phyloP scores from a whole-genome alignment of 2,797 vertebrate genomes.

The Lacerta agilis region DNA sequence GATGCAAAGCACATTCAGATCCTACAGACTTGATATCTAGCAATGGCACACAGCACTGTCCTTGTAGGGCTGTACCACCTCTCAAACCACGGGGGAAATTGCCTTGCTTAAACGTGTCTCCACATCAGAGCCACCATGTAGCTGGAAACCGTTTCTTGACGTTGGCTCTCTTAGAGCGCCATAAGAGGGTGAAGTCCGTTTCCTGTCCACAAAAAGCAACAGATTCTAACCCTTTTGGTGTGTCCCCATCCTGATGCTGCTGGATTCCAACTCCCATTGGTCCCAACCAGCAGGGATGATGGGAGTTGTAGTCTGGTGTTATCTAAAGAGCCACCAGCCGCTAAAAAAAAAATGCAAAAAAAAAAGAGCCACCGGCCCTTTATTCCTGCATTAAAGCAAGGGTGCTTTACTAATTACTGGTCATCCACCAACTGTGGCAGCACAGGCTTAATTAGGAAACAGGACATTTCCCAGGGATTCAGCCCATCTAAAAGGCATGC shows the following conservation, averaged over 20 bases:
- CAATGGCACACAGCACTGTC: neutral
- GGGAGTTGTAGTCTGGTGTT: too few species aligned
- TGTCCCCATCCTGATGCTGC: neutral
- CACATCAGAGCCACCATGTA: neutral
- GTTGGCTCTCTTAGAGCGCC: neutral
- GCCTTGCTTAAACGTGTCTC: neutral
- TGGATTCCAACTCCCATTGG: neutral
- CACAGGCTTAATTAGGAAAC: neutral
- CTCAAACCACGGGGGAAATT: neutral
- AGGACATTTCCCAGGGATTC: neutral
- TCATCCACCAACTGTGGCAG: neutral
- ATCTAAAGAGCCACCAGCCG: too few species aligned
- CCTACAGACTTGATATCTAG: neutral
- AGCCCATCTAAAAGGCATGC: neutral
- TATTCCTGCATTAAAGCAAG: neutral
- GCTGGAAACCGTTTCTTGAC: neutral
- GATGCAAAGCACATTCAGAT: neutral
- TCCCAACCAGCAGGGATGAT: neutral
- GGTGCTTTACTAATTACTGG: neutral
- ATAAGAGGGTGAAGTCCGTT: neutral
- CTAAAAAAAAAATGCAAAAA: too few species aligned
- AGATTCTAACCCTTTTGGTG: neutral
- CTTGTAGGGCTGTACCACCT: neutral
- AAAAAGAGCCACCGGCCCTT: too few species aligned
- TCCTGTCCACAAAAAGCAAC: neutral